Evolutionary conservation across 2,888 invertebrate genomes (phyloP), one percentile per base, ranked within the genome.

Genomic region (Nipponacmea schrenckii): DNA sequence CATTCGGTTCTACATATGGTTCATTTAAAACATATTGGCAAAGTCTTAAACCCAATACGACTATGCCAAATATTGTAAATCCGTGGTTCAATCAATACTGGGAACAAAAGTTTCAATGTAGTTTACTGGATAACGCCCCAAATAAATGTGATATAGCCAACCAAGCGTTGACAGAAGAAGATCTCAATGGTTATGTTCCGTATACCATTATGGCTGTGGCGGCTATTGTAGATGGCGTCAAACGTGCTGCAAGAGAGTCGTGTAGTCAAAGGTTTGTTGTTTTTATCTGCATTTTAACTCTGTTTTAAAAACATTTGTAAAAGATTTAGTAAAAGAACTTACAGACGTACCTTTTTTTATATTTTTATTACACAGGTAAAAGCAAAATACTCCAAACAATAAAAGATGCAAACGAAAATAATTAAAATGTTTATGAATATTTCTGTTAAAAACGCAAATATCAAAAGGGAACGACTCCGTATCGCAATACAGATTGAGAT

Each of bases 171-270:
- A 67, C 12, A 12, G 70, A 71, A 27, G 20, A 64, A 4, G 67
- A 66, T 24, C 44, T 75, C 27, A 80, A 82, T 66, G 73, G 69
- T 5, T 79, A 78, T 62, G 79, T 82, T 8, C 80, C 83, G 0
- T 82, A 75, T 74, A 84, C 81, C 26, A 75, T 85, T 14, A 78
- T 81, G 74, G 85, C 85, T 0, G 83, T 84, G 0, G 77, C 81
- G 12, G 80, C 84, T 8, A 74, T 83, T 26, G 76, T 84, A 14
- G 67, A 74, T 10, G 85, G 83, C 7, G 69, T 81, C 1, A 73
- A 76, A 12, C 64, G 65, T 1, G 81, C 82, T 8, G 74, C 79
- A 2, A 27, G 4, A 12, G 45, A 45, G 8, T 62, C 45, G 27
- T 77, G 78, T 67, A 62, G 46, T 14, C 64, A 64, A 20, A 31